Evolutionary conservation across 1,140 invertebrate species (phyloP).

Genomic region (Papilio polytes): DNA sequence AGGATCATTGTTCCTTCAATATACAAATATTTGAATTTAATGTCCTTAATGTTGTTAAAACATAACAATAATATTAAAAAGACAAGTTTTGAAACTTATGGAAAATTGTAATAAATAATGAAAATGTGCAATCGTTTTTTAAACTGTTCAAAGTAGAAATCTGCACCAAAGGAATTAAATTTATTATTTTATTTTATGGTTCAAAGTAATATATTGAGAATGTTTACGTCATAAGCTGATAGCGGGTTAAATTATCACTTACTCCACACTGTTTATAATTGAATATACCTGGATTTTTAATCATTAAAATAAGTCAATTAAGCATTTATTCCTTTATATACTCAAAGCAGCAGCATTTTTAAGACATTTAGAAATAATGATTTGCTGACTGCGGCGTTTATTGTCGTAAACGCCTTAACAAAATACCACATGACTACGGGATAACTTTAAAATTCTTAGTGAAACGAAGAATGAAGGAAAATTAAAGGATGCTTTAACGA

Average conservation of each 20-base stretch:
- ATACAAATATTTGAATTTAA: not conserved
- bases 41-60: not conserved
- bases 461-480: too few relatives aligned
- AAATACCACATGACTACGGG: too few relatives aligned
- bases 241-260: not conserved
- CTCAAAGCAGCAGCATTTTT: too few relatives aligned
- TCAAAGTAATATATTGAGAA: not conserved
- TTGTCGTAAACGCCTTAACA: too few relatives aligned
- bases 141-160: not conserved
- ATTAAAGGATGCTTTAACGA: too few relatives aligned
- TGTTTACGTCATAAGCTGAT: not conserved
- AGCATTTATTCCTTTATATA: too few relatives aligned
- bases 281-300: too few relatives aligned
- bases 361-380: too few relatives aligned
- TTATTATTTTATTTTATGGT: not conserved
- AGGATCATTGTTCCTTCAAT: not conserved
- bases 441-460: too few relatives aligned
- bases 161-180: not conserved
- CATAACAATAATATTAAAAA: not conserved
- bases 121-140: not conserved
- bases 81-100: not conserved
- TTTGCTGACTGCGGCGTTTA: too few relatives aligned
- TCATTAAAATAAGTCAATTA: too few relatives aligned
- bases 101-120: not conserved
- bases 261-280: too few relatives aligned